Evolutionary conservation across 2,797 vertebrate genomes (phyloP), one percentile per base, ranked within the genome.

Genomic region (Falco peregrinus): DNA sequence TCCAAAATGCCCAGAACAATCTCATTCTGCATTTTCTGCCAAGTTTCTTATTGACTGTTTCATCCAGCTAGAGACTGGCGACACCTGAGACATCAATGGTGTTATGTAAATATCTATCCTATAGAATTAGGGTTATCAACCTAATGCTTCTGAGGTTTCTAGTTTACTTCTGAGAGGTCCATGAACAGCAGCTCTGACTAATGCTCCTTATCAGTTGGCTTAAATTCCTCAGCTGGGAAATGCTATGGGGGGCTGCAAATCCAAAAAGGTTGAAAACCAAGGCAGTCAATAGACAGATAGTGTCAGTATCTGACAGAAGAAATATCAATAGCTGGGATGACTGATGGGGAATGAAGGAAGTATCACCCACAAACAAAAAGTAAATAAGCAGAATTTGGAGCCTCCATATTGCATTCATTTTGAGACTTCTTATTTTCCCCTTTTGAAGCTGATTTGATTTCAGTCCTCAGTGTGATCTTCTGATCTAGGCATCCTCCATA

Each of bases 321-420:
- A 95, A 92, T 77, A 90, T 71, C 95, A 92, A 89, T 91, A 93
- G 39, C 45, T 90, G 68, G n/a, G 31, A 50, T 70, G 91, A 89
- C 2, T 89, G 89, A 87, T 56, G 31, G 51, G 45, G 14, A 90
- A 60, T 31, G 63, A 95, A 79, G 86, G 70, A 93, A 90, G 93
- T 45, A 81, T 45, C 54, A 82, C 47, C 70, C 70, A 56, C 37
- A 94, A 91, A 73, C 54, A 73, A 73, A 74, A 84, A 57, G 37
- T 70, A 80, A 80, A 81, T 35, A 90, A 82, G 75, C 24, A 70
- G 37, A 26, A 79, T 79, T 45, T 87, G 80, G 88, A 89, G 89
- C 48, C 14, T n/a, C 28, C 0, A 0, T 14, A 22, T 70, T 94
- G 48, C 35, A 80, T 70, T 69, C 4, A 11, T 63, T 84, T 88